Base-by-base conservation (phyloP, 1,140 invertebrate genomes). In the Charaxes varanes region DNA sequence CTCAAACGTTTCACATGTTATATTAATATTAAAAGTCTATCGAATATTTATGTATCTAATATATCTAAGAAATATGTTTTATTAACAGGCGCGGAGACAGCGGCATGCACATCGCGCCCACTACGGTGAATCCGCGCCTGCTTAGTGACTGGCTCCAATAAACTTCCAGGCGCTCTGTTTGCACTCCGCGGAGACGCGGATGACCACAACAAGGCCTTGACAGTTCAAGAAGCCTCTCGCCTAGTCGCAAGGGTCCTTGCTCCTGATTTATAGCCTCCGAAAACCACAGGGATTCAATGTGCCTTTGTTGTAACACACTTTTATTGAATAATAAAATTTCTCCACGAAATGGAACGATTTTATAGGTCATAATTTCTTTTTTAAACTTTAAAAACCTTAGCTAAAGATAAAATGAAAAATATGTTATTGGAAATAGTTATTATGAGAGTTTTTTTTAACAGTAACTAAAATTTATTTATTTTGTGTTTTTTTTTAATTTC, bases 241-340 rank as follows among this genome's bases (percentile, higher is more conserved):
- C 54, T 62, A 62, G 55, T 57, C 57, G 55, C 40, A 54, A 53
- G 62, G 71, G 72, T 68, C 71, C 57, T 78, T 76, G 72, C 78
- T 70, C 74, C 73, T 80, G 76, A 80, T 78, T 82, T 79, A 79
- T 53, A 49, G 60, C 54, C 68, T 56, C 66, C 71, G 41, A 66
- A 77, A 80, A 82, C 78, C 78, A 62, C 78, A 81, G 59, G 56
- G 62, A 73, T 62, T 60, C 73, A 78, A 78, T 80, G 73, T 71
- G 63, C 76, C 76, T 80, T 82, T 82, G 78, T 82, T 71, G 59
- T 49, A 52, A 63, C 52, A 65, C 51, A 56, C 45, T 77, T 82
- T 83, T 83, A 83, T 83, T 80, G 71, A 71, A 80, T 71, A 77
- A 83, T 83, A 83, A 83, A 82, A 79, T 71, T 69, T 71, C 66